These are phyloP conservation scores for Ichneumoninae sp. DNA, from an alignment of 2,888 invertebrate genomes.

Conservation along the genomic window DNA sequence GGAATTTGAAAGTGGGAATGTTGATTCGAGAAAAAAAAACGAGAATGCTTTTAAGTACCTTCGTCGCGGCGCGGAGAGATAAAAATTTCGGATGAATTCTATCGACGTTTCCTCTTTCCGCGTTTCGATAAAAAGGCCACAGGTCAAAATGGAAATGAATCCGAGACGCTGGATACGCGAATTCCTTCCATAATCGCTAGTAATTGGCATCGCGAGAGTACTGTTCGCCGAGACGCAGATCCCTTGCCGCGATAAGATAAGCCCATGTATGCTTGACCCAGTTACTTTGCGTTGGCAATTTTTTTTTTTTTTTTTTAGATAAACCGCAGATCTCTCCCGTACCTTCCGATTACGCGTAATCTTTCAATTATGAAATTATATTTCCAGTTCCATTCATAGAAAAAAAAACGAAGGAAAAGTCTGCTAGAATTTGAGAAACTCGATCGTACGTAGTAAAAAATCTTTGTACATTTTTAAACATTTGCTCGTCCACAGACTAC, in stretches of 20 bases:
- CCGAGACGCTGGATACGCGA: neutral
- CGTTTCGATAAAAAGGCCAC: slow-evolving; percentile 6
- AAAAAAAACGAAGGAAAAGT: neutral
- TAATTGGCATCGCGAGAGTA: slow-evolving; percentile 21
- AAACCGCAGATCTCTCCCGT: neutral
- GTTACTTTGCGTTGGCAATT: slow-evolving; percentile 26
- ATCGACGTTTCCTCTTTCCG: neutral
- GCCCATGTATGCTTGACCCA: slow-evolving; percentile 50
- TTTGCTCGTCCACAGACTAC: too few relatives aligned
- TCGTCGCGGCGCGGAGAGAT: neutral
- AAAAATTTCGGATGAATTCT: slow-evolving; percentile 37
- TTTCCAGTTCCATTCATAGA: neutral
- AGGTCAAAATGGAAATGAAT: slow-evolving; percentile 8
- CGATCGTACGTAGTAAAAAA: too few relatives aligned
- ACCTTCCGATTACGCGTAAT: neutral
- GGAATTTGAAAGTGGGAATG: slow-evolving; percentile 51
- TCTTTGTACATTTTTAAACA: too few relatives aligned
- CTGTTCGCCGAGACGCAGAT: slow-evolving; percentile 12
- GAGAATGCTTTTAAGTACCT: slow-evolving; percentile 40
- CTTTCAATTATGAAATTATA: slow-evolving; percentile 1
- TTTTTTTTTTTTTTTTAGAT: neutral
- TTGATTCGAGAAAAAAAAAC: slow-evolving; percentile 18
- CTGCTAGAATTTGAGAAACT: too few relatives aligned
- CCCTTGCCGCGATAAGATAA: slow-evolving; percentile 51
- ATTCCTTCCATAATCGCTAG: slow-evolving; percentile 24